Evolutionary conservation across 2,888 invertebrate genomes (phyloP), one percentile per base, ranked within the genome.

Genomic region (Idaea biselata): DNA sequence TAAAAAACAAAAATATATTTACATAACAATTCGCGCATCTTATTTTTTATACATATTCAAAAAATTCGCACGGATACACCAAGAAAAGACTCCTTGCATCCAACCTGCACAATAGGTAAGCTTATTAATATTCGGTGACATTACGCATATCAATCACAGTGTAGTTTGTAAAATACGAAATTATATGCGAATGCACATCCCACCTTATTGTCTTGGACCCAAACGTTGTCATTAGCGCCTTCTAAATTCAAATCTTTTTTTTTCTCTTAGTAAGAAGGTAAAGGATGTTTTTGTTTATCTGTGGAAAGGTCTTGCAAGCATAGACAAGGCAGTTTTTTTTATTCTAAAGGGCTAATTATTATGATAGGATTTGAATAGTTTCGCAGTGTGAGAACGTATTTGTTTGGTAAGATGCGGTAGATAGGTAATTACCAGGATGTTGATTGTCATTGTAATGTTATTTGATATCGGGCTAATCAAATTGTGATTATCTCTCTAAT

Each of bases 61-160:
- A 62, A 78, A 79, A 75, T 89, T 89, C 89, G 87, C 91, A 89
- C 89, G 89, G 86, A 86, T 77, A 66, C 59, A 66, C 60, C 60
- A 68, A 71, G 61, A 79, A 82, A 81, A 73, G 68, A 67, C 70
- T 58, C 62, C 59, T 59, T 11, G 65, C 66, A 65, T 77, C 72
- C 68, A 71, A 87, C 87, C 86, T 88, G 88, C 82, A 86, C 82
- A 83, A 84, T 78, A 67, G 62, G 65, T 62, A 3, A 25, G 25
- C 55, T 54, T 74, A 85, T 90, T 86, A 88, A 89, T 90, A 91
- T 91, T 90, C 90, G 91, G 86, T 85, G 79, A 82, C 80, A 90
- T 91, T 90, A 84, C 87, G 90, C 91, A 90, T 91, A 91, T 91
- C 91, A 91, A 91, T 90, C 90, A 88, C 85, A 70, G 76, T 80